These are phyloP conservation scores for Plutella xylostella DNA, from an alignment of 2,888 invertebrate species.

Conservation along the genomic window DNA sequence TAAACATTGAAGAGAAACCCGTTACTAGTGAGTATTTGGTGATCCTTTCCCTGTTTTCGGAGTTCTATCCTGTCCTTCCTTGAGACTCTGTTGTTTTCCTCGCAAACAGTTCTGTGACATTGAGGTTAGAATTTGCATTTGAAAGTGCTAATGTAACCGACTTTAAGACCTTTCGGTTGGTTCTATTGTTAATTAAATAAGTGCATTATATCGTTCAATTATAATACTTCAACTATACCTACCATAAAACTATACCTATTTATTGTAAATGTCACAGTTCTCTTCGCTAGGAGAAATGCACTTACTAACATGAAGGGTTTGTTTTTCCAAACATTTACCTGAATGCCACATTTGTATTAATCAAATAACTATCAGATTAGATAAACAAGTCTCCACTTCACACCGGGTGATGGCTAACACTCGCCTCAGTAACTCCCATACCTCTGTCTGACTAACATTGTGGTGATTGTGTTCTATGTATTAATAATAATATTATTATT, in stretches of 20 bases:
- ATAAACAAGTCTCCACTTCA: background rate
- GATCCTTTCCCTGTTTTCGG: conserved; percentile 32
- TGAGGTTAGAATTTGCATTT: background rate
- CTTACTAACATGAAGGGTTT: too few relatives aligned
- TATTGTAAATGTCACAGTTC: too few relatives aligned
- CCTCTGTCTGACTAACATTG: background rate
- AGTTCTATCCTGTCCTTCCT: conserved; percentile 30
- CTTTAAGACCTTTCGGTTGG: background rate
- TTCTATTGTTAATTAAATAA: conserved; percentile 1
- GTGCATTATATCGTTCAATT: too few relatives aligned
- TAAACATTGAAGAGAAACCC: conserved; percentile 51
- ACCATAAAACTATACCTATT: too few relatives aligned
- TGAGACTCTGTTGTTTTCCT: conserved; percentile 21
- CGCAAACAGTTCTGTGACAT: background rate
- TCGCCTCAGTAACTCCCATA: background rate
- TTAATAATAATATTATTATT: conserved; percentile 22
- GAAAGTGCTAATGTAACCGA: background rate
- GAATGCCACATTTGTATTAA: too few relatives aligned
- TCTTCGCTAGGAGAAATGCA: too few relatives aligned
- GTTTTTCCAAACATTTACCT: too few relatives aligned
- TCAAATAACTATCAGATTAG: background rate
- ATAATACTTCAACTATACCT: too few relatives aligned
- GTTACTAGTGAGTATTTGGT: conserved; percentile 59
- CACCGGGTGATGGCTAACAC: background rate
- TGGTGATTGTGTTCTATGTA: background rate